Conservation (phyloP, 2,113 vertebrate genomes). For the Marmota flaviventris region DNA sequence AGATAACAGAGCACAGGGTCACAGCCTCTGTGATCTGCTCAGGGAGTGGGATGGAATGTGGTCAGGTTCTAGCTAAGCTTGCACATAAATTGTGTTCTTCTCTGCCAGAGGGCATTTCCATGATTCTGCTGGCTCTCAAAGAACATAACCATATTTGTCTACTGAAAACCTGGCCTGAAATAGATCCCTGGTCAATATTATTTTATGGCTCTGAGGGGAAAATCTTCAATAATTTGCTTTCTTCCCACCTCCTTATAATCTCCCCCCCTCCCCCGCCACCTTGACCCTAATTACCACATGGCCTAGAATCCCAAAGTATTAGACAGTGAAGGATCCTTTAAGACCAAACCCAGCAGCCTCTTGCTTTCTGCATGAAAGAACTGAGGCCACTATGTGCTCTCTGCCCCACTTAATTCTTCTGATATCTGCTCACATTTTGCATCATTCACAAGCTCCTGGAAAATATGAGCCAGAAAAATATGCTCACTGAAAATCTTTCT, state of each 20-base stretch:
- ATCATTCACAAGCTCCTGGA: conserved; percentile 56
- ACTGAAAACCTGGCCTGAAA: conserved; percentile 22
- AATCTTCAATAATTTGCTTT: conserved; percentile 41
- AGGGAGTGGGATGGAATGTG: neutral
- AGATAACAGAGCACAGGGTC: neutral
- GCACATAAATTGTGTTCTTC: neutral
- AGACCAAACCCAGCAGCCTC: conserved; percentile 43
- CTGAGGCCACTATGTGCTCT: conserved; percentile 32
- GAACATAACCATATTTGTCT: neutral
- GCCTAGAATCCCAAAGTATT: conserved; percentile 53
- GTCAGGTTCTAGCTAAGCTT: too few species aligned
- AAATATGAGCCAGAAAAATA: conserved; percentile 45
- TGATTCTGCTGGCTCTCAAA: neutral
- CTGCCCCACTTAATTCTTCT: conserved; percentile 58
- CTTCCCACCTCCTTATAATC: neutral
- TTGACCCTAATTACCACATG: conserved; percentile 57
- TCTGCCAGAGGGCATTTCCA: neutral
- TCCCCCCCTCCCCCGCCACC: too few species aligned
- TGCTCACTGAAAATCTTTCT: conserved; percentile 37
- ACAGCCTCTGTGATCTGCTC: neutral
- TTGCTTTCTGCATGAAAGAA: conserved; percentile 47
- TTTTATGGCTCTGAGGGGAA: conserved; percentile 21
- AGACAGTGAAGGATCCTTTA: conserved; percentile 55
- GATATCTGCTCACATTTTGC: conserved; percentile 28
- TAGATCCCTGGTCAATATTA: neutral